Evolutionary conservation across 1,140 invertebrate genomes (phyloP).

Genomic region (Calycopis cecrops): DNA sequence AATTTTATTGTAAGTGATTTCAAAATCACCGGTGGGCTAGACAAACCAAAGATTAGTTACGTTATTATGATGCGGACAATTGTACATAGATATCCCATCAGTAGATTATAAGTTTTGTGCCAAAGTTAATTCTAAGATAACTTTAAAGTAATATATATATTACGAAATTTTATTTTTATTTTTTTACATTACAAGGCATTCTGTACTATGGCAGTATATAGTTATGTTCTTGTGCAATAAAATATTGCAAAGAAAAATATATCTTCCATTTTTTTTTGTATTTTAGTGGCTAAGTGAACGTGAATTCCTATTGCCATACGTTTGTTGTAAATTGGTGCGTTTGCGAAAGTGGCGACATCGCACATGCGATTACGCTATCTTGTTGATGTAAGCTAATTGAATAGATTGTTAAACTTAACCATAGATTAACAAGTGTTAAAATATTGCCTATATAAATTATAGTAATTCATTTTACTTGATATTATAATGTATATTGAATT

Average conservation of each 20-base stretch:
- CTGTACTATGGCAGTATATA: constrained; percentile 58
- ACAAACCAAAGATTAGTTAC: constrained; percentile 70
- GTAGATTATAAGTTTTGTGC: constrained; percentile 55
- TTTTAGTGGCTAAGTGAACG: constrained; percentile 39
- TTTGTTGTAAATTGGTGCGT: constrained; percentile 43
- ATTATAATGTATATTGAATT: constrained; percentile 75
- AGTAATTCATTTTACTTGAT: constrained; percentile 73
- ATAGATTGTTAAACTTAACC: constrained; percentile 71
- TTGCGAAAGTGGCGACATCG: constrained; percentile 20
- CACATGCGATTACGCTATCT: constrained; percentile 32
- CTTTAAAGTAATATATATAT: constrained; percentile 40
- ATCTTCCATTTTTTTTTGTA: constrained; percentile 38
- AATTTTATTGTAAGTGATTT: constrained; percentile 51
- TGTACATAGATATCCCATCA: constrained; percentile 62
- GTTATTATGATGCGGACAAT: constrained; percentile 41
- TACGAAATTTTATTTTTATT: constrained; percentile 44
- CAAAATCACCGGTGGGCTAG: constrained; percentile 65
- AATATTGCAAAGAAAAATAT: constrained; percentile 57
- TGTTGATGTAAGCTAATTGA: constrained; percentile 61
- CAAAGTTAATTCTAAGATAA: constrained; percentile 59
- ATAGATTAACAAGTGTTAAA: constrained; percentile 74
- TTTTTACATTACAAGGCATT: constrained; percentile 53
- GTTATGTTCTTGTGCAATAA: constrained; percentile 52
- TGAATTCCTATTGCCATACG: constrained; percentile 71
- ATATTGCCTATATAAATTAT: constrained; percentile 75